A percentile compares a stretch with the other conserved stretches of the same genome.
phyloP scores from a whole-genome alignment of 2,113 vertebrate species.

The Ahaetulla prasina region DNA sequence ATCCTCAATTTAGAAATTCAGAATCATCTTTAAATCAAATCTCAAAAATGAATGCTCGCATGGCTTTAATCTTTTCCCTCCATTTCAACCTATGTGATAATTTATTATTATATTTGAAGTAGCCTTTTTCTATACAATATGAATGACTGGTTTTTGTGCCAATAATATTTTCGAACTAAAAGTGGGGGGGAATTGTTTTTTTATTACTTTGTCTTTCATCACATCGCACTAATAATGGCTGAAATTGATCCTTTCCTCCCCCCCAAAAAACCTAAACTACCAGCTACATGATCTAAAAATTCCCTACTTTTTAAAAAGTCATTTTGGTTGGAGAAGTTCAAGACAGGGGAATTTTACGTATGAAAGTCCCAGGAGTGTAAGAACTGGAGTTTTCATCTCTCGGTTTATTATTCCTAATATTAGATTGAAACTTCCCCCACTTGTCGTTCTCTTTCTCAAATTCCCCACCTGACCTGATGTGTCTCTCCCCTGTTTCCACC shows the following conservation, averaged over 20 bases:
- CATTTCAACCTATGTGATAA: not conserved
- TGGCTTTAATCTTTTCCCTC: not conserved
- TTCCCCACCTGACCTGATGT: slow-evolving; percentile 74
- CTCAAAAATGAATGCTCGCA: not conserved
- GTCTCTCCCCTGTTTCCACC: slow-evolving; percentile 65
- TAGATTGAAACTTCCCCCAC: slow-evolving; percentile 60
- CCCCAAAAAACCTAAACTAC: not conserved
- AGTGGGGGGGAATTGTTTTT: not conserved
- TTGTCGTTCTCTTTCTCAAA: slow-evolving; percentile 80
- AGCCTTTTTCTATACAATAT: not conserved
- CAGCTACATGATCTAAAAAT: not conserved
- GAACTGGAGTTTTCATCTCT: slow-evolving; percentile 60
- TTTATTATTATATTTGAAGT: not conserved
- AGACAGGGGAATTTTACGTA: slow-evolving; percentile 40
- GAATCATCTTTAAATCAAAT: not conserved
- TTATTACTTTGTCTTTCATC: not conserved
- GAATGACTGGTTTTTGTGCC: not conserved
- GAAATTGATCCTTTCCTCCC: not conserved
- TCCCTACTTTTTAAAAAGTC: not conserved
- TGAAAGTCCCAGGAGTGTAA: slow-evolving; percentile 31
- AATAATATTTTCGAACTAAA: not conserved
- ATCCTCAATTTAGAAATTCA: not conserved
- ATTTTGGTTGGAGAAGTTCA: not conserved
- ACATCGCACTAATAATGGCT: not conserved
- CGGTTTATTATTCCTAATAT: slow-evolving; percentile 72